Evolutionary conservation across 1,140 invertebrate species (phyloP), one percentile per base, ranked within the genome.

Genomic region (Anthonomus grandis): DNA sequence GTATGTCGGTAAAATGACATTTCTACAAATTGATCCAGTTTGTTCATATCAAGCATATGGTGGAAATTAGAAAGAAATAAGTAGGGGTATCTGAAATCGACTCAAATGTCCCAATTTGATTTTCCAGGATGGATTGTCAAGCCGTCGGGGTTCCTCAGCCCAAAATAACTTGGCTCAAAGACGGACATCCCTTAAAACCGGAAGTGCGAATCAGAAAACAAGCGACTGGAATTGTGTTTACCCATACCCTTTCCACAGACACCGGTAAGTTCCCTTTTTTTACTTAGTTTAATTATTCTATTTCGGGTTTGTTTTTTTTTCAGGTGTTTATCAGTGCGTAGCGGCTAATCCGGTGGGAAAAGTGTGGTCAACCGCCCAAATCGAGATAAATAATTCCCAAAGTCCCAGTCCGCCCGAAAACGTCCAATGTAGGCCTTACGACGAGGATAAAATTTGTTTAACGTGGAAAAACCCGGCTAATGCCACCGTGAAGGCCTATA

Each of bases 291-390:
- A 4, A 24, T 2, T 13, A 10, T 4, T 46, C n/a, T 13, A 4
- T 25, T 0, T 57, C 49, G 57, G 15, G 15, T 13, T n/a, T 47
- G 41, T 18, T 18, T 41, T 58, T 22, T 55, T 52, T 64, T 57
- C 60, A 62, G 88, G 86, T 22, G 75, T 89, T 47, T 91, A 91
- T 70, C 87, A 91, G 70, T 91, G 89, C 71, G 73, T 89, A 13
- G 86, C 84, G 3, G 74, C 79, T n/a, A 90, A 87, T 72, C 70
- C 72, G 5, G 80, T 79, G 9, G 86, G 86, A 27, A 80, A 77
- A 66, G 76, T 77, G 57, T 86, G 84, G 78, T 79, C 80, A 5
- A 78, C 79, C 66, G 78, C 76, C 62, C 71, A 79, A 25, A 70
- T 70, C 81, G 44, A 70, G 78, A 68, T 79, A 81, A 10, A 82